Percentiles rank a stretch among this genome's conserved stretches.
Evolutionary conservation across 2,113 vertebrate genomes (phyloP).

Genomic region (Zosterops japonicus): DNA sequence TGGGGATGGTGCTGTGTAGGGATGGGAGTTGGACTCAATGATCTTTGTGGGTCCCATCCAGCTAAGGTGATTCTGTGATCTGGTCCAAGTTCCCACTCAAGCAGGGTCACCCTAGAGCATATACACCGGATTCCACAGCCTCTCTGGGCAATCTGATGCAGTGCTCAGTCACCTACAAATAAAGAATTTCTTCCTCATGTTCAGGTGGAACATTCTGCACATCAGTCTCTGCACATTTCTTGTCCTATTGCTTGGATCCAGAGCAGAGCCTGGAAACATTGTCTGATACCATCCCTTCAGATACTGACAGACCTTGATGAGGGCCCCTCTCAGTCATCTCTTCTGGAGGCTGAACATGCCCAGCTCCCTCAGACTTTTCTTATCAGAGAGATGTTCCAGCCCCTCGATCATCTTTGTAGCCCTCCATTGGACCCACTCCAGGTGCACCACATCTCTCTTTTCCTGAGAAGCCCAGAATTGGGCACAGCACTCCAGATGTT

Average conservation of each 20-base stretch:
- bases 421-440: fast-evolving
- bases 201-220: neutral
- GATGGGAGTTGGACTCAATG: fast-evolving
- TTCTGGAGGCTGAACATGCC: neutral
- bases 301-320: neutral
- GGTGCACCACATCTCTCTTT: neutral
- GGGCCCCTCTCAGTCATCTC: neutral
- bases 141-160: neutral
- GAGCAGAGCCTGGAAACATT: neutral
- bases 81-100: neutral
- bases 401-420: too few relatives aligned
- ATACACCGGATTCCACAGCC: neutral
- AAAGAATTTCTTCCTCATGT: neutral
- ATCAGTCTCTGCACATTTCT: neutral
- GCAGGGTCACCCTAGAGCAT: neutral
- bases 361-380: neutral
- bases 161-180: neutral
- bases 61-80: neutral
- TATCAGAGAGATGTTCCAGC: neutral
- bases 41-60: neutral
- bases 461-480: neutral
- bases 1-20: neutral
- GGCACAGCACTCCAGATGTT: neutral
- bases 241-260: neutral
- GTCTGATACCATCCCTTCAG: neutral